phyloP scores from a whole-genome alignment of 2,888 invertebrate genomes.

The Drosophila leonis region DNA sequence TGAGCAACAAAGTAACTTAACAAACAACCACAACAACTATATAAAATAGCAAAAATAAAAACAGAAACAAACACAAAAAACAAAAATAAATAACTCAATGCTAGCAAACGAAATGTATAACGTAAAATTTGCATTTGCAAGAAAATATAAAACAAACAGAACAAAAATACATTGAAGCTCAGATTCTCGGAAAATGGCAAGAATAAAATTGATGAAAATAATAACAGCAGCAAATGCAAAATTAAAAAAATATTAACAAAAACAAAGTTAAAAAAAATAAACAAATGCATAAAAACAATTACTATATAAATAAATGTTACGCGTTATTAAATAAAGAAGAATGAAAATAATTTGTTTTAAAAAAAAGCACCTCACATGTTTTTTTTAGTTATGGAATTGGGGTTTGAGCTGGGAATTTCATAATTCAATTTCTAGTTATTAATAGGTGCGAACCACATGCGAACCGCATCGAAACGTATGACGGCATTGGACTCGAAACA shows the following conservation, averaged over 20 bases:
- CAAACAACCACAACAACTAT: slow-evolving; percentile 46
- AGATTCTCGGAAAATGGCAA: slow-evolving; percentile 31
- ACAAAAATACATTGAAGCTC: slow-evolving; percentile 45
- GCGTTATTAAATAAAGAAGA: slow-evolving; percentile 89
- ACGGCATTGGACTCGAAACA: too few species aligned
- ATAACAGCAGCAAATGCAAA: slow-evolving; percentile 71
- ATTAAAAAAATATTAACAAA: slow-evolving; percentile 59
- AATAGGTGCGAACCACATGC: too few species aligned
- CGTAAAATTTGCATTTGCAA: slow-evolving; percentile 60
- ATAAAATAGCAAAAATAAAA: slow-evolving; percentile 25
- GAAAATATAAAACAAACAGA: slow-evolving; percentile 11
- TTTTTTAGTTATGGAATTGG: not conserved
- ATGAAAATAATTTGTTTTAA: slow-evolving; percentile 85
- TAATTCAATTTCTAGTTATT: not conserved
- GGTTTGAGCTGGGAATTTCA: too few species aligned
- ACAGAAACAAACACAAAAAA: slow-evolving; percentile 21
- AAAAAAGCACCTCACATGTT: slow-evolving; percentile 46
- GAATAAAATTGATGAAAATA: slow-evolving; percentile 41
- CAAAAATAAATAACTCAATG: slow-evolving; percentile 32
- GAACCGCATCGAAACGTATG: too few species aligned
- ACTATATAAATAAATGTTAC: slow-evolving; percentile 87
- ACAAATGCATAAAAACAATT: slow-evolving; percentile 76
- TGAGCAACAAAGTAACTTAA: slow-evolving; percentile 42
- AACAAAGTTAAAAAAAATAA: slow-evolving; percentile 45
- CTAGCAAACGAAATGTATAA: slow-evolving; percentile 51